Evolutionary conservation across 1,140 invertebrate genomes (phyloP), one percentile per base, ranked within the genome.

Genomic region (Planococcus citri): DNA sequence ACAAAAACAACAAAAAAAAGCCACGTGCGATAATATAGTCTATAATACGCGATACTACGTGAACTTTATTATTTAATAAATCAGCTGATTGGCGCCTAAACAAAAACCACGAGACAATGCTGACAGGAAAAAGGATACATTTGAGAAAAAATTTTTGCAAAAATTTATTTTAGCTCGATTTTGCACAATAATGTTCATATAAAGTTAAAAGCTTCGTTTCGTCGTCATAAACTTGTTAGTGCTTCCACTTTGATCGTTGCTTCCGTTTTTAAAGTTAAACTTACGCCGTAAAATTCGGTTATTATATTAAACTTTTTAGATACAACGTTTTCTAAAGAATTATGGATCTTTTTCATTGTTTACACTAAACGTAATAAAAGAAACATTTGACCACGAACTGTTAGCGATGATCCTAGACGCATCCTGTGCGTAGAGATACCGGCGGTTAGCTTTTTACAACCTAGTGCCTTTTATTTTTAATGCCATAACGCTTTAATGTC

Each of bases 331-430:
- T 33, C 29, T 17, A 51, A 51, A 20, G 41, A 51, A 20, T 51
- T 51, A 51, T 51, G 41, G 41, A 51, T 51, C 41, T 51, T 51
- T 51, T 51, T 51, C 41, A 51, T 51, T 51, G 41, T 51, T 51
- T 20, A 51, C 41, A 20, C n/a, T 20, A 20, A 51, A 51, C 41
- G 41, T 51, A 51, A 51, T 51, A 51, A 51, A 51, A 51, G 10
- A 20, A 20, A 51, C 41, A 20, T 51, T 51, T 51, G 41, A 51
- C 41, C 41, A 51, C 41, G 41, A 33, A 33, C 29, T 6, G 29
- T 33, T 33, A 33, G 29, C 29, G 29, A 33, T 33, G 29, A 33
- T 33, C 29, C 29, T 33, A 3, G 29, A 33, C 29, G 29, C 29
- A 33, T 33, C 29, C 29, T 33, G 29, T 12, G 29, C 12, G n/a